These are phyloP conservation scores for Hemicentrotus pulcherrimus DNA, from an alignment of 35 echinoderm and acorn worm species.

Conservation along the genomic window DNA sequence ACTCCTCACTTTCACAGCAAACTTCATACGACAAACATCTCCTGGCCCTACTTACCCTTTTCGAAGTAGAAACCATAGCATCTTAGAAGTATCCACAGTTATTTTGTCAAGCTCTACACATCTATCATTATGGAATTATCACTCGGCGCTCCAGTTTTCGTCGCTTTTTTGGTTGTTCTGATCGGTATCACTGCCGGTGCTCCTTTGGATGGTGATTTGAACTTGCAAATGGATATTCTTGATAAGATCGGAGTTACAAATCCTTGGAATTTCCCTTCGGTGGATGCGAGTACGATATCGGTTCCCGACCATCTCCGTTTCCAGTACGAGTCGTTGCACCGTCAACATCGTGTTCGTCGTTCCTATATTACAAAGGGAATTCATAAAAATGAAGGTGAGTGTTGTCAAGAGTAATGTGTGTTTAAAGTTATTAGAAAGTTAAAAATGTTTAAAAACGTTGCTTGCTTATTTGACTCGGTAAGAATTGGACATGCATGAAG, in stretches of 20 bases:
- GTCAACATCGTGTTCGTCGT: constrained; percentile 60
- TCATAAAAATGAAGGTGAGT: constrained; percentile 85
- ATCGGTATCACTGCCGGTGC: background rate
- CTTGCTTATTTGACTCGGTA: too few species aligned
- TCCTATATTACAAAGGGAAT: constrained; percentile 72
- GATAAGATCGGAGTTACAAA: constrained; percentile 67
- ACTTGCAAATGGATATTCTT: constrained; percentile 61
- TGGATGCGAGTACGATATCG: constrained; percentile 60
- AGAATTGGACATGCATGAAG: too few species aligned
- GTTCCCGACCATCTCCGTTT: constrained; percentile 73
- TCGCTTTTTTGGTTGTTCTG: background rate
- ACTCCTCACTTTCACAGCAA: constrained; percentile 3
- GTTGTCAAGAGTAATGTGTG: background rate
- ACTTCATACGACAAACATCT: constrained; percentile 19
- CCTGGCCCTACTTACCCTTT: background rate
- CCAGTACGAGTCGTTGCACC: constrained; percentile 71
- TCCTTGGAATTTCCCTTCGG: constrained; percentile 45
- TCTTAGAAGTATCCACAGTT: background rate
- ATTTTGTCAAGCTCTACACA: background rate
- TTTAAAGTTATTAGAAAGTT: too few species aligned
- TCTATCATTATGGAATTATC: constrained; percentile 33
- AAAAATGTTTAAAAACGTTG: too few species aligned
- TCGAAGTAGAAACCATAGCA: background rate
- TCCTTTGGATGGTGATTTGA: constrained; percentile 24
- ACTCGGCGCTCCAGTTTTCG: constrained; percentile 13